Conservation (phyloP, 2,797 vertebrate species). For the Anolis apletophallus region DNA sequence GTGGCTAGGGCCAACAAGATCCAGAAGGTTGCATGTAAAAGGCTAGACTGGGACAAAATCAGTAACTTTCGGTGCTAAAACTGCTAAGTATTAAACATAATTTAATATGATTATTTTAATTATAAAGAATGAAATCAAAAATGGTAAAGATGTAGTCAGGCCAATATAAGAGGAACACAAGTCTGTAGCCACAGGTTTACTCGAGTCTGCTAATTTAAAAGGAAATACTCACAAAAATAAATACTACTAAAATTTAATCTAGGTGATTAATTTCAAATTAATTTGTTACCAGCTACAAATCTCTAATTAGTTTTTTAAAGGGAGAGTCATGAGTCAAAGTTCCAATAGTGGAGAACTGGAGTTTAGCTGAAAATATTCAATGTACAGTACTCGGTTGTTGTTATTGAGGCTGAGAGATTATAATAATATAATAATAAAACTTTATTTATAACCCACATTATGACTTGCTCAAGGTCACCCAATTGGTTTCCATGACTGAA, state of each 20-base stretch:
- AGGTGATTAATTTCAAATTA: slow-evolving; percentile 17
- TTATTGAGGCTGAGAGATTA: too few relatives aligned
- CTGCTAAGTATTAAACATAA: slow-evolving; percentile 32
- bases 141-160: slow-evolving; percentile 2
- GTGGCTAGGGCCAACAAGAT: too few relatives aligned
- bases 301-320: background rate
- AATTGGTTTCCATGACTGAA: too few relatives aligned
- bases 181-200: too few relatives aligned
- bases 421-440: too few relatives aligned
- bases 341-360: background rate
- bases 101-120: slow-evolving; percentile 33
- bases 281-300: background rate
- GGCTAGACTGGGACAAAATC: slow-evolving; percentile 5
- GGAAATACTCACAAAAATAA: background rate
- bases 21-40: slow-evolving; percentile 24
- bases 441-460: too few relatives aligned
- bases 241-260: rapidly evolving
- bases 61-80: background rate
- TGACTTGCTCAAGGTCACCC: too few relatives aligned
- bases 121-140: slow-evolving; percentile 33
- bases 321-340: background rate
- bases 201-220: slow-evolving; percentile 1
- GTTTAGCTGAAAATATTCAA: background rate
- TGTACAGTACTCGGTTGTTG: background rate
- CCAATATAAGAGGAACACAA: background rate